Evolutionary conservation across 1,140 invertebrate species (phyloP).

Genomic region (Drosophila pseudoobscura): DNA sequence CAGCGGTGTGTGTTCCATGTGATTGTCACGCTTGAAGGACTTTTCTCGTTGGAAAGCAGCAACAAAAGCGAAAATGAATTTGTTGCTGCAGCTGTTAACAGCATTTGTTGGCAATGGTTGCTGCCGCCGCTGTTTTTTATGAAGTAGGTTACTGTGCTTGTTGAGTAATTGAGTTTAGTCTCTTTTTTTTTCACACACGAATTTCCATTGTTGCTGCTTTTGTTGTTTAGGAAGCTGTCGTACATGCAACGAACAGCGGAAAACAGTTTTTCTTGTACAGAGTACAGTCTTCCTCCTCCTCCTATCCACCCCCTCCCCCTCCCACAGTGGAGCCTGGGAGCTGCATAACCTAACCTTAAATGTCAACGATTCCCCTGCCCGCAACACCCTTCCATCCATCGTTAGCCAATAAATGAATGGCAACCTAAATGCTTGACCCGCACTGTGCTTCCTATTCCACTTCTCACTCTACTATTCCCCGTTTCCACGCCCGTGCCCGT

Average conservation of each 20-base stretch:
- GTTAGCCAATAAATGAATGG: constrained; percentile 2
- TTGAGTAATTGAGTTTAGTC: constrained; percentile 81
- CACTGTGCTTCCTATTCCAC: constrained; percentile 33
- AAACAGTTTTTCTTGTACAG: constrained; percentile 26
- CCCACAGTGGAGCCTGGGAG: too few relatives aligned
- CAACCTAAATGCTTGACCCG: constrained; percentile 19
- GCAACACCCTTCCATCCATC: too few relatives aligned
- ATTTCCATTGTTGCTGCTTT: constrained; percentile 42
- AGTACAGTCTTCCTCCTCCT: too few relatives aligned
- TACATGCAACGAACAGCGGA: constrained; percentile 65
- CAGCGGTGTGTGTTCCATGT: constrained; percentile 61
- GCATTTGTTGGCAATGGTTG: constrained; percentile 50
- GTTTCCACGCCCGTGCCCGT: constrained; percentile 4
- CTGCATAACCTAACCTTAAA: too few relatives aligned
- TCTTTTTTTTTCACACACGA: constrained; percentile 68
- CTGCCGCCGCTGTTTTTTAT: constrained; percentile 64
- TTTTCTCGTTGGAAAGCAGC: constrained; percentile 57
- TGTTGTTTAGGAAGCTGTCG: constrained; percentile 69
- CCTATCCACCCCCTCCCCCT: too few relatives aligned
- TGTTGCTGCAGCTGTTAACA: constrained; percentile 77
- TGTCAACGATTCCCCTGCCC: too few relatives aligned
- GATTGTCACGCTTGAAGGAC: constrained; percentile 82
- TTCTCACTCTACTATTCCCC: constrained; percentile 34
- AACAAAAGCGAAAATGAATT: constrained; percentile 80
- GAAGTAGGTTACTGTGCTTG: constrained; percentile 81